Evolutionary conservation across 1,140 invertebrate genomes (phyloP).

Genomic region (Dreissena rostriformis): DNA sequence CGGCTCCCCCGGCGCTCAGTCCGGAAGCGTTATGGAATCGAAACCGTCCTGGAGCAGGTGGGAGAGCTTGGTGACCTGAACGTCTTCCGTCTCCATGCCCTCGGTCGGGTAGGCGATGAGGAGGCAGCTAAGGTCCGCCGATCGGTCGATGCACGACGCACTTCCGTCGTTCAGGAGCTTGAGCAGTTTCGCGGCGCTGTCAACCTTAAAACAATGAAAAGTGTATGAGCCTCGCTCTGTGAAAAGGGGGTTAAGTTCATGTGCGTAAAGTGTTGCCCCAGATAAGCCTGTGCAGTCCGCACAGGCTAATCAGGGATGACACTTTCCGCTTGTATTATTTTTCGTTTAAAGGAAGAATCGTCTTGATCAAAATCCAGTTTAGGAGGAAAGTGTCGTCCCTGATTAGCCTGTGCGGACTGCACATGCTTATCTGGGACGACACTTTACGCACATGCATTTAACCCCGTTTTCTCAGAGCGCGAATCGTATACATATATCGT

Average conservation of each 20-base stretch:
- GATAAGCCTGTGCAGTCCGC: too few species aligned
- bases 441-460: neutral
- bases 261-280: neutral
- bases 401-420: too few species aligned
- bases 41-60: constrained; percentile 22
- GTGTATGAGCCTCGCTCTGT: neutral
- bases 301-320: too few species aligned
- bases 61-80: constrained; percentile 46
- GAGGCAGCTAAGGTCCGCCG: constrained; percentile 34
- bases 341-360: too few species aligned
- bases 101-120: constrained; percentile 33
- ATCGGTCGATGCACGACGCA: constrained; percentile 17
- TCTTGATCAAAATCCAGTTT: neutral
- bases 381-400: neutral
- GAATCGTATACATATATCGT: too few species aligned
- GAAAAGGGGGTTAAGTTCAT: too few species aligned
- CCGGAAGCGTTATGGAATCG: constrained; percentile 37
- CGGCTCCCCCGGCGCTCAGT: constrained; percentile 4
- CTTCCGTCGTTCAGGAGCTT: constrained; percentile 19
- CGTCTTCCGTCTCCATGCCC: constrained; percentile 38
- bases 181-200: constrained; percentile 38
- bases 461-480: neutral
- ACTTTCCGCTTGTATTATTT: too few species aligned
- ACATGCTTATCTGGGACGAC: neutral
- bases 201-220: constrained; percentile 26